Base-by-base conservation (phyloP, 2,888 invertebrate species). In the Pyrrhia umbra region DNA sequence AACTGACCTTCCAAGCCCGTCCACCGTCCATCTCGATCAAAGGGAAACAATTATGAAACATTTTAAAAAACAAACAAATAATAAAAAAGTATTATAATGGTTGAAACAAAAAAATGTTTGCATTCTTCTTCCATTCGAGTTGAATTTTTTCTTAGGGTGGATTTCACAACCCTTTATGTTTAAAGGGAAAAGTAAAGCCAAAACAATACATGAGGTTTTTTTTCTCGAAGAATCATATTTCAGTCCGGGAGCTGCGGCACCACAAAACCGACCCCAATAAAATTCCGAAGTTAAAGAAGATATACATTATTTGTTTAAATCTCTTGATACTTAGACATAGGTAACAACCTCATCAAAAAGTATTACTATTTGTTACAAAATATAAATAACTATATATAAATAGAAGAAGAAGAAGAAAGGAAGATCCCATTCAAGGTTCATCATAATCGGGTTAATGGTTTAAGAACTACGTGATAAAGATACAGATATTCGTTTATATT, bases 121-220 rank as follows among this genome's bases (percentile, higher is more conserved):
- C 89, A 92, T 92, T 90, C 89, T 90, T 89, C 82, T 74, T 73
- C 71, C 85, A 83, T 88, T 89, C 80, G 83, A 85, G 85, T 85
- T 84, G 77, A 83, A 86, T 88, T 89, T 91, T 92, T 91, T 89
- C 88, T 88, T 87, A 82, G 86, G 88, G 87, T 77, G 82, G 82
- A 73, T 83, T 85, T 84, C 80, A 76, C 86, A 90, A 91, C 91
- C 93, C 93, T 89, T 92, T 88, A 81, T 83, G 77, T 81, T 76
- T 66, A 70, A 83, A 81, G 78, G 74, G 79, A 83, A 85, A 83
- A 82, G 81, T 83, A 85, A 76, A 83, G 77, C 68, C 68, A 73
- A 85, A 88, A 92, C 88, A 90, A 90, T 89, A 87, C 88, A 77
- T 81, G 77, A 68, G 83, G 55, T 61, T 81, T 85, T 83, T 82